Conservation (phyloP, 1,140 invertebrate species). For the Cotesia chilonis region DNA sequence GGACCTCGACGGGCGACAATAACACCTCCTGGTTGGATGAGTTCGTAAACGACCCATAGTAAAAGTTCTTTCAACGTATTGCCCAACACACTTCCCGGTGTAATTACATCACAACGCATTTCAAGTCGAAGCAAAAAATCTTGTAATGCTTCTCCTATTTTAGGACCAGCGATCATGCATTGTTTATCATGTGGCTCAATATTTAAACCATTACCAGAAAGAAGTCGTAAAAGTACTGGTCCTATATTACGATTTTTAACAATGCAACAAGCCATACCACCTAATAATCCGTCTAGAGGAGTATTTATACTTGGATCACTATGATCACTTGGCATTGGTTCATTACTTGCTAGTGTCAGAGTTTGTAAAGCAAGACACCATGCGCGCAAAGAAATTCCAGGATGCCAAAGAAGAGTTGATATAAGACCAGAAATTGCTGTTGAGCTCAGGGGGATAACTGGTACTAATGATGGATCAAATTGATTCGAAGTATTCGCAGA, state of each 20-base stretch:
- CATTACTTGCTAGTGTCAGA: slow-evolving; percentile 69
- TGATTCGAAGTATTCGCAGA: slow-evolving; percentile 60
- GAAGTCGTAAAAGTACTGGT: slow-evolving; percentile 76
- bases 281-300: slow-evolving; percentile 53
- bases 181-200: slow-evolving; percentile 66
- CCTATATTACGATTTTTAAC: slow-evolving; percentile 76
- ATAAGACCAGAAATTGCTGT: slow-evolving; percentile 78
- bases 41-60: slow-evolving; percentile 75
- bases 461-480: slow-evolving; percentile 72
- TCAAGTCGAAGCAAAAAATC: slow-evolving; percentile 77
- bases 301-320: slow-evolving; percentile 53
- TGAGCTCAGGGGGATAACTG: slow-evolving; percentile 76
- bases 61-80: slow-evolving; percentile 75
- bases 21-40: slow-evolving; percentile 77
- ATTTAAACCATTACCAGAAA: slow-evolving; percentile 72
- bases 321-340: slow-evolving; percentile 53
- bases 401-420: slow-evolving; percentile 72
- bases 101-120: slow-evolving; percentile 75
- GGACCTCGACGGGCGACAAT: slow-evolving; percentile 78
- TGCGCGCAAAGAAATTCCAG: slow-evolving; percentile 74
- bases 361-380: slow-evolving; percentile 79
- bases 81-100: slow-evolving; percentile 67
- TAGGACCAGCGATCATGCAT: slow-evolving; percentile 75
- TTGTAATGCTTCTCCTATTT: slow-evolving; percentile 77
- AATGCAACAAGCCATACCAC: slow-evolving; percentile 71